Conservation (phyloP, 2,113 vertebrate species). For the Bos javanicus region DNA sequence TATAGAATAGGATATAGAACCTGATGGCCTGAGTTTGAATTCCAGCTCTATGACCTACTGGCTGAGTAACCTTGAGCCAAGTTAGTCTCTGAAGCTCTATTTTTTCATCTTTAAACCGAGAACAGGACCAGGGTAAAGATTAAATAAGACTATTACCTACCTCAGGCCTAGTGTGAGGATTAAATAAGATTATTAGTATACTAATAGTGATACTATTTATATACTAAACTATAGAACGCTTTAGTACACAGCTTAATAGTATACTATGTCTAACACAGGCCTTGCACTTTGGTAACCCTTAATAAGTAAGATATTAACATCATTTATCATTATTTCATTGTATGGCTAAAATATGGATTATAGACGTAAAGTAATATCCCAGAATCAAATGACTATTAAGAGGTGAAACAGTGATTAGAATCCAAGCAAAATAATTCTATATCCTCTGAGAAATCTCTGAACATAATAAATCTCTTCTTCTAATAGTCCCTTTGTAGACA, state of each 20-base stretch:
- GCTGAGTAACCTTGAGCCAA: neutral
- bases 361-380: neutral
- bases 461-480: neutral
- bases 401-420: neutral
- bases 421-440: neutral
- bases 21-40: neutral
- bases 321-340: neutral
- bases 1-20: neutral
- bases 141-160: neutral
- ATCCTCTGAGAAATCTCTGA: neutral
- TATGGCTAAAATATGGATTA: neutral
- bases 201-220: neutral
- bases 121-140: neutral
- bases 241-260: neutral
- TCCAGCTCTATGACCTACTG: neutral
- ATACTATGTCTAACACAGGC: neutral
- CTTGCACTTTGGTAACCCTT: neutral
- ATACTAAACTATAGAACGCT: neutral
- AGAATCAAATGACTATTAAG: neutral
- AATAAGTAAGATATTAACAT: neutral
- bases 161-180: neutral
- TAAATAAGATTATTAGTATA: neutral
- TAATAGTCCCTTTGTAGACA: neutral
- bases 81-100: neutral
- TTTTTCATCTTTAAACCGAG: neutral